Evolutionary conservation across 2,113 vertebrate genomes (phyloP).

Genomic region (Eptatretus burgeri): DNA sequence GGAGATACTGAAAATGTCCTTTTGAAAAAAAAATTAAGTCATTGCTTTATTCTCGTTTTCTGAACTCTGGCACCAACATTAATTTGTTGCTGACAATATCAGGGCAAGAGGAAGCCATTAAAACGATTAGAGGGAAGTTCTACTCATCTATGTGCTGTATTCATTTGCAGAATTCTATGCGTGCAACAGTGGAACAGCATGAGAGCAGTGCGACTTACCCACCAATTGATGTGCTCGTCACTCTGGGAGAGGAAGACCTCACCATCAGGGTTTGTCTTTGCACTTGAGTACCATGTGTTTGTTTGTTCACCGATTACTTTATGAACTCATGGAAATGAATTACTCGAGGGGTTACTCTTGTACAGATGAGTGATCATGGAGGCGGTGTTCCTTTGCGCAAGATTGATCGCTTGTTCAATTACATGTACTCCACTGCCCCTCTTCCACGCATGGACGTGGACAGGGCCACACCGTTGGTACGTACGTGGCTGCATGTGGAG

Average conservation of each 20-base stretch:
- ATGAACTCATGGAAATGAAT: background rate
- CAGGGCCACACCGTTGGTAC: slow-evolving; percentile 62
- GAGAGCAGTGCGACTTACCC: slow-evolving; percentile 33
- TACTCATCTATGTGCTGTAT: background rate
- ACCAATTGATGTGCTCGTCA: slow-evolving; percentile 44
- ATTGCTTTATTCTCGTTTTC: too few species aligned
- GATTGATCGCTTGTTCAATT: slow-evolving; percentile 68
- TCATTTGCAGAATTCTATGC: slow-evolving; percentile 80
- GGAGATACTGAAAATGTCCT: too few species aligned
- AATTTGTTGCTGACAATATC: too few species aligned
- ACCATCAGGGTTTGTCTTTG: slow-evolving; percentile 47
- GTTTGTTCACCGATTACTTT: background rate
- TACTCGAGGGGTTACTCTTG: slow-evolving; percentile 8
- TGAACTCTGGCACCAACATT: too few species aligned
- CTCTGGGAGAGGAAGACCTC: slow-evolving; percentile 62
- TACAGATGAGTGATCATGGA: slow-evolving; percentile 63
- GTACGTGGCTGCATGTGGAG: slow-evolving; percentile 11
- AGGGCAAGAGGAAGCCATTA: too few species aligned
- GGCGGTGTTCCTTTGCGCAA: slow-evolving; percentile 69
- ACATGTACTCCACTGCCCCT: slow-evolving; percentile 80
- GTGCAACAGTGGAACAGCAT: slow-evolving; percentile 74
- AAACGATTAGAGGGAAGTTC: too few species aligned
- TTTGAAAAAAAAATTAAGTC: too few species aligned
- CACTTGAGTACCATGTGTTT: background rate
- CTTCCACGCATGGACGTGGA: slow-evolving; percentile 34